Conservation (phyloP, 2,113 vertebrate species). For the Etia nguti region DNA sequence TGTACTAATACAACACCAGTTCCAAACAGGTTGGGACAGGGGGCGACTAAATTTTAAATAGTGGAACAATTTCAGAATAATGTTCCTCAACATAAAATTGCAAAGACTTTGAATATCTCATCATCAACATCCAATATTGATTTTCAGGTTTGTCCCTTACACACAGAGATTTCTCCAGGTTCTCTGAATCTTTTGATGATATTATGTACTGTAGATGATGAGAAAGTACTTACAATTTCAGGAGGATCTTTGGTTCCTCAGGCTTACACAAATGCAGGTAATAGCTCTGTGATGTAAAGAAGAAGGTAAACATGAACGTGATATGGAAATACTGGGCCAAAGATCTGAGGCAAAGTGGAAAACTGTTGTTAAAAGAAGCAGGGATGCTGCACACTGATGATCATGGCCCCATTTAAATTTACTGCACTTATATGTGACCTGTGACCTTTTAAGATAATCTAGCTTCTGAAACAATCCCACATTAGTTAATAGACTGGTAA, state of each 20-base stretch:
- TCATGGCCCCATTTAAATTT: not conserved
- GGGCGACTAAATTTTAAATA: not conserved
- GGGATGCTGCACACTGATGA: not conserved
- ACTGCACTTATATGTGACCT: not conserved
- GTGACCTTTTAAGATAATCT: not conserved
- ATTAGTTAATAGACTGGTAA: not conserved
- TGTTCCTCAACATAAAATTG: not conserved
- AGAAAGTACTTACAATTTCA: not conserved
- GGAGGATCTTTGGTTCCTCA: not conserved
- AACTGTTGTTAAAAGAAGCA: not conserved
- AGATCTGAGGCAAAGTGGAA: not conserved
- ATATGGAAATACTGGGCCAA: not conserved
- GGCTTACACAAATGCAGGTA: not conserved
- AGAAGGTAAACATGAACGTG: not conserved
- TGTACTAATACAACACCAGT: not conserved
- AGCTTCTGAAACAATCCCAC: not conserved
- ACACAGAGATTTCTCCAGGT: not conserved
- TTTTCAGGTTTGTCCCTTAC: not conserved
- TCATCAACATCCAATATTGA: not conserved
- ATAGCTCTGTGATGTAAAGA: not conserved
- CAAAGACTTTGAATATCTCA: not conserved
- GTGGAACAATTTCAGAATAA: not conserved
- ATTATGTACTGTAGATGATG: not conserved
- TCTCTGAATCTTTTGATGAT: not conserved
- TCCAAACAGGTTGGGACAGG: not conserved